Evolutionary conservation across 2,888 invertebrate species (phyloP).

Genomic region (Euzophera pinguis): DNA sequence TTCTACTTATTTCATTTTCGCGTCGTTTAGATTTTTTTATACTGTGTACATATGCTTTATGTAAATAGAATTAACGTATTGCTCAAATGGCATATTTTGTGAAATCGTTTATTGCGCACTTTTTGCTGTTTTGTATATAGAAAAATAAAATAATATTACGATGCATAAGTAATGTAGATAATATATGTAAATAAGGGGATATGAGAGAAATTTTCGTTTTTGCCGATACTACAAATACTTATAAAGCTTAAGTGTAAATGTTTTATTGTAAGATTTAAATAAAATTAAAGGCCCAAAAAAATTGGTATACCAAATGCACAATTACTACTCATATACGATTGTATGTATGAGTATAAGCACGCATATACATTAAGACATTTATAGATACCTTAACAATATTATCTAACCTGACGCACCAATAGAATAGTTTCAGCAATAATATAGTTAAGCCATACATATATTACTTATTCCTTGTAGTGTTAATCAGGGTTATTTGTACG

Average conservation of each 20-base stretch:
- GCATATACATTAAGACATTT: conserved; percentile 40
- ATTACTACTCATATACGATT: conserved; percentile 61
- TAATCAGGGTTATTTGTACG: conserved; percentile 12
- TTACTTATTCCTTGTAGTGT: conserved; percentile 15
- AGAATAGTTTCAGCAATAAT: conserved; percentile 52
- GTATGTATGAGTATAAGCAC: conserved; percentile 56
- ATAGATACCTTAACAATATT: conserved; percentile 39
- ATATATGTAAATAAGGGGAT: conserved; percentile 46
- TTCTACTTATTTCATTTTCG: conserved; percentile 3
- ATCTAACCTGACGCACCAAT: conserved; percentile 55
- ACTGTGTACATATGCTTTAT: conserved; percentile 62
- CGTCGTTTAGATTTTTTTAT: conserved; percentile 26
- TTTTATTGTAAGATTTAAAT: conserved; percentile 56
- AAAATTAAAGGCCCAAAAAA: conserved; percentile 70
- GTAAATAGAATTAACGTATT: conserved; percentile 75
- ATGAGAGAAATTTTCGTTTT: conserved; percentile 55
- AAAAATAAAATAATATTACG: conserved; percentile 42
- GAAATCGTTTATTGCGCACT: conserved; percentile 78
- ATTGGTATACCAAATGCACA: conserved; percentile 73
- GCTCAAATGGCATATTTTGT: conserved; percentile 79
- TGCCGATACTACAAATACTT: conserved; percentile 25
- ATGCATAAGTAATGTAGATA: conserved; percentile 12
- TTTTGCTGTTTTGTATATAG: conserved; percentile 75
- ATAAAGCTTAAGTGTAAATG: conserved; percentile 18
- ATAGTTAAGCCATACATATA: conserved; percentile 32